Conservation (phyloP, 2,113 vertebrate genomes). For the Entosphenus tridentatus region DNA sequence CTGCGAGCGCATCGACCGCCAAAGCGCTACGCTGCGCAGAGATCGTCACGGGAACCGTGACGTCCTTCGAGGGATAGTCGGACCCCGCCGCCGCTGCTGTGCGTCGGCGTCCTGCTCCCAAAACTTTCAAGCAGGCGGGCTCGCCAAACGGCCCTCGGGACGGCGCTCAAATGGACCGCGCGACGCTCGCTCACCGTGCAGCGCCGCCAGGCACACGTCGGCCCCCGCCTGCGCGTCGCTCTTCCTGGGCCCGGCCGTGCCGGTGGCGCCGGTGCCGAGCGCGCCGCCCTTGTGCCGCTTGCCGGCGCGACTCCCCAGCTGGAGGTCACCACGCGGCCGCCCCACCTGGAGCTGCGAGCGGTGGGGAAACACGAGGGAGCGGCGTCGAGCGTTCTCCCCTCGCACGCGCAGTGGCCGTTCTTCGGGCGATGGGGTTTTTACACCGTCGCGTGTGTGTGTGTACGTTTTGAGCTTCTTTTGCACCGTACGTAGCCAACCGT, state of each 20-base stretch:
- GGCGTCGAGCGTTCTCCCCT: too few species aligned
- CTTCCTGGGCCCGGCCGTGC: conserved; percentile 26
- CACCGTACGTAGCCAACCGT: too few species aligned
- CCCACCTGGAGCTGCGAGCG: conserved; percentile 13
- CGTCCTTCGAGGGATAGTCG: neutral
- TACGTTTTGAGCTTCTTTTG: too few species aligned
- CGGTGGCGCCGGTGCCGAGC: conserved; percentile 8
- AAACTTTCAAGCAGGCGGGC: too few species aligned
- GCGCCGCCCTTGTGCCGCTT: conserved; percentile 22
- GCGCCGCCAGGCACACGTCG: conserved; percentile 37
- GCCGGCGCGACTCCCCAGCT: conserved; percentile 17
- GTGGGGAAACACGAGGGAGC: neutral
- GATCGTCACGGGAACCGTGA: too few species aligned
- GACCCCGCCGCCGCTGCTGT: too few species aligned
- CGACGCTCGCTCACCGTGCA: conserved; percentile 27
- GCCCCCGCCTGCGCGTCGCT: conserved; percentile 41
- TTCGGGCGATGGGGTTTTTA: too few species aligned
- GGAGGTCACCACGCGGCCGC: conserved; percentile 8
- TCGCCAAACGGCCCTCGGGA: neutral
- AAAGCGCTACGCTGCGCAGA: too few species aligned
- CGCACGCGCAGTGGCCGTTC: too few species aligned
- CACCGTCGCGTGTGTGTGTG: too few species aligned
- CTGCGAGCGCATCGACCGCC: neutral
- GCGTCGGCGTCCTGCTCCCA: too few species aligned
- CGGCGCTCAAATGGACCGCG: neutral